These are phyloP conservation scores for Neosilurus hyrtlii DNA, from an alignment of 2,797 vertebrate genomes.

Conservation along the genomic window DNA sequence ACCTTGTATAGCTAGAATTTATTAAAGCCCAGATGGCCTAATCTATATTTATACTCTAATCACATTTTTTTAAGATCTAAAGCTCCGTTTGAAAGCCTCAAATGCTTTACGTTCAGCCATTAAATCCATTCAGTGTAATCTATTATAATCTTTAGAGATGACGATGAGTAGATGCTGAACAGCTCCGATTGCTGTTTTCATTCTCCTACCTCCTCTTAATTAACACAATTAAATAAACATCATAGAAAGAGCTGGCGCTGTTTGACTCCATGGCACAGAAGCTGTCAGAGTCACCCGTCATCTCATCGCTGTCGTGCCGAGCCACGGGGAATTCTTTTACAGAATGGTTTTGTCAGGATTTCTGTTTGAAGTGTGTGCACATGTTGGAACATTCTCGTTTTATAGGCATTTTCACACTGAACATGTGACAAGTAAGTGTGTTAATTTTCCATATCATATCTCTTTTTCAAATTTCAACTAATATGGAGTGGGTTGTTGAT, in stretches of 20 bases:
- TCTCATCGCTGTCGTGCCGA: constrained; percentile 20
- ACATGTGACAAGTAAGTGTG: no score
- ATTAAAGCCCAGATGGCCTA: constrained; percentile 4
- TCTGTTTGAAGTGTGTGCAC: constrained; percentile 20
- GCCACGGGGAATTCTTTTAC: not conserved
- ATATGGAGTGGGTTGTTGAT: not conserved
- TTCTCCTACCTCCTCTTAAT: constrained; percentile 52
- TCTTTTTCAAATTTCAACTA: not conserved
- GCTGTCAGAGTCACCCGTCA: constrained; percentile 14
- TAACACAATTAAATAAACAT: constrained; percentile 57
- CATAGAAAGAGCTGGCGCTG: constrained; percentile 27
- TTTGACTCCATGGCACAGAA: constrained; percentile 24
- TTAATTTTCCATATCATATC: not conserved
- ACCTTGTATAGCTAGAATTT: not conserved
- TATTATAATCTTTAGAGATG: constrained; percentile 51
- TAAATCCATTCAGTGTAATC: constrained; percentile 54
- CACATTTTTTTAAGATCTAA: not conserved
- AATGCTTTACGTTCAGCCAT: constrained; percentile 25
- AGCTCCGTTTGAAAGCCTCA: not conserved
- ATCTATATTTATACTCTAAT: constrained; percentile 3
- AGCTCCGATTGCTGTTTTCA: constrained; percentile 47
- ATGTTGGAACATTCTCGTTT: not conserved
- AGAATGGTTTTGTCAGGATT: not conserved
- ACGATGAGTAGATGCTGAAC: constrained; percentile 54
- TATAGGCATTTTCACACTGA: no score